Evolutionary conservation across 2,113 vertebrate genomes (phyloP), one percentile per base, ranked within the genome.

Genomic region (Oncorhynchus masou): DNA sequence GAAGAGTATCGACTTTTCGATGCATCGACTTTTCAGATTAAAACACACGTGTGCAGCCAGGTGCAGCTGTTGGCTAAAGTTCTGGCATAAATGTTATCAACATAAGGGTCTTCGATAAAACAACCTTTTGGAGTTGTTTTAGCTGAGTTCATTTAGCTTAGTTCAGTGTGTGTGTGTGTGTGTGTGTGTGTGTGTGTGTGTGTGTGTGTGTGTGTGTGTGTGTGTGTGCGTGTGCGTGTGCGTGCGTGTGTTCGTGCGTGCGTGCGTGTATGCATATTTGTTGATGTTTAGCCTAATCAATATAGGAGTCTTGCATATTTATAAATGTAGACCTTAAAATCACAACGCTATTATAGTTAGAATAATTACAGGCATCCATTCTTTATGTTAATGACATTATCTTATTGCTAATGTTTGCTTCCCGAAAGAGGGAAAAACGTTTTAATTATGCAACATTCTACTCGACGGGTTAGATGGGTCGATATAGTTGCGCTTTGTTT

Each of bases 351-450:
- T 51, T 71, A 68, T 59, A 75, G 22, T 27, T 48, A 49, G 59
- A 77, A 77, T 87, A 89, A 88, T 91, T 91, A 81, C 77, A 75
- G 54, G 3, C 12, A 54, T 60, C 49, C 82, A 69, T 79, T 91
- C 83, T 87, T 85, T 85, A 91, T 91, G 89, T 74, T 86, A 88
- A 91, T 91, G 74, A 79, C 69, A 78, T 87, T 75, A 87, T 85
- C 12, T 80, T 48, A 70, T 79, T n/a, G 19, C 70, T 68, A 4
- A 45, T 75, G 71, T 51, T 51, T 75, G 69, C 59, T 51, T 75
- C 73, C 73, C 24, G 39, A 22, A 49, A 59, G 73, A 68, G 22
- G 66, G 8, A 73, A 31, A 45, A 69, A 75, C 27, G 60, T 77
- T 79, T 78, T 85, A 85, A 79, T 70, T 70, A 87, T 89, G 88